Evolutionary conservation across 2,113 vertebrate species (phyloP).

Genomic region (Sinocyclocheilus grahami): DNA sequence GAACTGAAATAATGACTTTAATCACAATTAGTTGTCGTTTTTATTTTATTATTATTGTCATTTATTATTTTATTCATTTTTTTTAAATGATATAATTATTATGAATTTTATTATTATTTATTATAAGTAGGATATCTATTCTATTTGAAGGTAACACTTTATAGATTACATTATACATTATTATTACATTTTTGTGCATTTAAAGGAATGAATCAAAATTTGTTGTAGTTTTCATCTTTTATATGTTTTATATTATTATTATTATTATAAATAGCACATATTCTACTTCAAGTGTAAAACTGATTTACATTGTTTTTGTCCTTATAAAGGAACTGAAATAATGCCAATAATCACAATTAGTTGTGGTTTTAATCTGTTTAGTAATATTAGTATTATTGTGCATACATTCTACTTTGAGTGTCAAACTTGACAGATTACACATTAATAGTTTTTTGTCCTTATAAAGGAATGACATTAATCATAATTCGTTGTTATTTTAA

Average conservation of each 20-base stretch:
- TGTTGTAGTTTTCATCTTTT: too few species aligned
- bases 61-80: background rate
- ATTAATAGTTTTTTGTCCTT: background rate
- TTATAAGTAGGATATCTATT: too few species aligned
- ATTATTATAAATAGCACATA: background rate
- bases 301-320: background rate
- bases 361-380: too few species aligned
- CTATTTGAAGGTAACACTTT: too few species aligned
- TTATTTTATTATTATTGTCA: background rate
- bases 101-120: too few species aligned
- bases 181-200: background rate
- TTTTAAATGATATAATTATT: background rate
- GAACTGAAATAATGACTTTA: background rate
- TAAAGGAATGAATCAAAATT: background rate
- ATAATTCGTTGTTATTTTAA: background rate
- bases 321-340: background rate
- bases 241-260: too few species aligned
- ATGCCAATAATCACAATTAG: background rate
- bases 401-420: background rate
- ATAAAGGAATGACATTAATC: background rate
- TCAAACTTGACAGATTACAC: background rate
- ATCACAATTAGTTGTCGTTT: background rate
- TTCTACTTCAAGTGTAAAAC: background rate
- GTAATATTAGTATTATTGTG: background rate
- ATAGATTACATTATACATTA: too few species aligned